Conservation (phyloP, 2,113 vertebrate genomes). For the Zosterops hypoxanthus region DNA sequence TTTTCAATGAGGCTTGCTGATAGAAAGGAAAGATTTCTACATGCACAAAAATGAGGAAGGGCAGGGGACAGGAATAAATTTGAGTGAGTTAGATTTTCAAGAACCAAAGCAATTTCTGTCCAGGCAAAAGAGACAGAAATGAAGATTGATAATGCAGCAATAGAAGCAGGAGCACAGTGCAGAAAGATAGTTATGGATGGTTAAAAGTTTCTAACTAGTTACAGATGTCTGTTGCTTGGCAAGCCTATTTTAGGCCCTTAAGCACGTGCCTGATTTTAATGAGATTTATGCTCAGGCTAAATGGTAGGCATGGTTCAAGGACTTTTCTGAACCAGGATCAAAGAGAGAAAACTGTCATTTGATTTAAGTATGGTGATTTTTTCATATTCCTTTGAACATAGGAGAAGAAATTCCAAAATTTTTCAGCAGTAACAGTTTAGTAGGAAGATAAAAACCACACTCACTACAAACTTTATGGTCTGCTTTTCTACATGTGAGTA, state of each 20-base stretch:
- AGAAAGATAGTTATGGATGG: constrained; percentile 62
- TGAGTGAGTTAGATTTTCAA: constrained; percentile 18
- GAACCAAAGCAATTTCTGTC: constrained; percentile 45
- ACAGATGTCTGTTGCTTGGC: constrained; percentile 7
- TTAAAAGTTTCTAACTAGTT: constrained; percentile 51
- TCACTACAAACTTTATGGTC: not conserved
- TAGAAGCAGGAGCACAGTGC: constrained; percentile 10
- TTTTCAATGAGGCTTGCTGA: not conserved
- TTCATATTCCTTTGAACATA: not conserved
- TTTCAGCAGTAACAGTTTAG: not conserved
- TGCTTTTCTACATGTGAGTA: not conserved
- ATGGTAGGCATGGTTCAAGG: not conserved
- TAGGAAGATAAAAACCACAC: not conserved
- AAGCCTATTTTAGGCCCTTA: not conserved
- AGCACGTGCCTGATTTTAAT: constrained; percentile 26
- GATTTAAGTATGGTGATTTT: not conserved
- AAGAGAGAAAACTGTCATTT: not conserved
- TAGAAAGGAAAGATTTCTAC: constrained; percentile 1
- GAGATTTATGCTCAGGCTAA: constrained; percentile 21
- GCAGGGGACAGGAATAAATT: not conserved
- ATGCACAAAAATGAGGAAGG: not conserved
- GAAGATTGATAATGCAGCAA: constrained; percentile 53
- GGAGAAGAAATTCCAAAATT: not conserved
- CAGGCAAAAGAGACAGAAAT: constrained; percentile 29
- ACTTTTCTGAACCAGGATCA: not conserved